Base-by-base conservation (phyloP, 2,888 invertebrate species). In the Ischnus inquisitorius region DNA sequence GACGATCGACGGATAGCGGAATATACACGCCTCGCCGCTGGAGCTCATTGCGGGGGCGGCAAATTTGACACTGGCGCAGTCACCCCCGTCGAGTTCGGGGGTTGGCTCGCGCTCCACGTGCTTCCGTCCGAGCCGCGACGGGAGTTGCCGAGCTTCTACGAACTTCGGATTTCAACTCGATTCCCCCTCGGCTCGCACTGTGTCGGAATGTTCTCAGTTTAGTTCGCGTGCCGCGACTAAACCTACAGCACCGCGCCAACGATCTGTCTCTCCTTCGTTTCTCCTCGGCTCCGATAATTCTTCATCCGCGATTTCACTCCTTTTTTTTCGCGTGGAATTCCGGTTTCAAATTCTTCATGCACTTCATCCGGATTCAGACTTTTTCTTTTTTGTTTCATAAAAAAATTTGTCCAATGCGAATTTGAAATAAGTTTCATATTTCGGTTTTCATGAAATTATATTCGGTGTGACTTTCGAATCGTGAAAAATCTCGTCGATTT, bases 151-250 rank as follows among this genome's bases (percentile, higher is more conserved):
- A 87, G 28, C 25, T 14, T 25, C 74, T 57, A 82, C 87, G 86
- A 85, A n/a, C 78, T 34, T 71, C 64, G 54, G 83, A 77, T 82
- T 86, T 82, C 84, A 76, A 77, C 78, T 69, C 78, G 78, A 78
- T 69, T 60, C 60, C 78, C 34, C 69, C 14, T 41, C 67, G 43
- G 68, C 82, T 79, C 28, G 57, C 46, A 64, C 67, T 85, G 88
- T 90, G 88, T 89, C 89, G 92, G 92, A 93, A 92, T 93, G 90
- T 89, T 88, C 88, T 90, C 91, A 91, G 92, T 91, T 90, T 91
- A 89, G 88, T 90, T 88, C 91, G 92, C 91, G 92, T 90, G 90
- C 86, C 90, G 89, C 88, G 81, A 84, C 84, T 78, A 78, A 77
- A 64, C 77, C 69, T 39, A 69, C 68, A 80, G 81, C 87, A 87